These are phyloP conservation scores for Amphiprion ocellaris DNA, from an alignment of 2,113 vertebrate species.

Conservation along the genomic window DNA sequence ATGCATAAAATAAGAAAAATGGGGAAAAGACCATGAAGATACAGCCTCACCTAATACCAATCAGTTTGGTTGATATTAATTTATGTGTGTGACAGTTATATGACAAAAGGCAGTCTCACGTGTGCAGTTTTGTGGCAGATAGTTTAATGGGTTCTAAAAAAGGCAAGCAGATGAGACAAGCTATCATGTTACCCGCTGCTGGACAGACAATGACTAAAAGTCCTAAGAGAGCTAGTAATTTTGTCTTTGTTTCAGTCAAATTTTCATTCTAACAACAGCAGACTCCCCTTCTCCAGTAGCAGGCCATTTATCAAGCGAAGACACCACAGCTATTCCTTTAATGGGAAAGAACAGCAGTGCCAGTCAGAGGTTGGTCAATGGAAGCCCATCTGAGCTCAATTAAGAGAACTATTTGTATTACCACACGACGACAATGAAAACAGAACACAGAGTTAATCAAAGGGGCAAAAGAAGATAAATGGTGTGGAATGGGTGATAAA, in stretches of 20 bases:
- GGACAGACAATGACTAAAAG: conserved; percentile 14
- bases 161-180: conserved; percentile 43
- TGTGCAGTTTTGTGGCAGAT: conserved; percentile 40
- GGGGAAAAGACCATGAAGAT: neutral
- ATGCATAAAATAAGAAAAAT: conserved; percentile 11
- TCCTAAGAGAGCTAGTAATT: neutral
- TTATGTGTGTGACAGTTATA: neutral
- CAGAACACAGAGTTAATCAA: neutral
- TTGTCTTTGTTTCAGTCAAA: conserved; percentile 10
- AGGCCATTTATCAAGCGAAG: conserved; percentile 21
- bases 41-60: too few relatives aligned
- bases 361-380: conserved; percentile 71
- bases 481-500: conserved; percentile 5
- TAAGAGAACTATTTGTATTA: conserved; percentile 78
- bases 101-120: conserved; percentile 45
- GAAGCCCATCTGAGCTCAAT: conserved; percentile 79
- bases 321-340: conserved; percentile 33
- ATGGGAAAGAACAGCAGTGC: neutral
- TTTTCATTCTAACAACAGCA: conserved; percentile 4
- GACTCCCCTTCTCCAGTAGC: conserved; percentile 12
- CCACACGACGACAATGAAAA: neutral
- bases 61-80: neutral
- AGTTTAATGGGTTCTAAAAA: conserved; percentile 69
- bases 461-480: neutral
- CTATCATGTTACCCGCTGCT: conserved; percentile 1